Percentiles rank a stretch among this genome's conserved stretches.
phyloP scores from a whole-genome alignment of 2,113 vertebrate species.

The Chaetorhynchus papuensis region DNA sequence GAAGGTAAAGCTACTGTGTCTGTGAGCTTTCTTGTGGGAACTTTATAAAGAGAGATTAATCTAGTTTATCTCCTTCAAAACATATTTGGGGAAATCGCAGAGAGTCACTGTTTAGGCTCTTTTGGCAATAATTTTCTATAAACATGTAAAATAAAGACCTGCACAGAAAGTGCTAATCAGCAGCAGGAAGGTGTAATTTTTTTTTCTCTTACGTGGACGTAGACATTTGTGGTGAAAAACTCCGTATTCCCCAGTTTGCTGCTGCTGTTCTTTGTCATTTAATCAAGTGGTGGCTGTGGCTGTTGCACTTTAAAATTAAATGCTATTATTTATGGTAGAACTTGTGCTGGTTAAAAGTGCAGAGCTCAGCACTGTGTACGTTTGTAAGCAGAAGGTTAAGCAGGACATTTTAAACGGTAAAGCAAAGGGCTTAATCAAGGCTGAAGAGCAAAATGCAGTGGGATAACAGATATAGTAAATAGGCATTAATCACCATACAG shows the following conservation, averaged over 20 bases:
- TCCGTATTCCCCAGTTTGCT: not conserved
- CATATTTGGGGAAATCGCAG: conserved; percentile 1
- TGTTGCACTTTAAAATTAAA: conserved; percentile 61
- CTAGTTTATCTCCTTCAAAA: conserved; percentile 55
- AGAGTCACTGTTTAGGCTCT: conserved; percentile 12
- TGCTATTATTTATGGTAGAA: conserved; percentile 52
- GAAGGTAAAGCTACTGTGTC: conserved; percentile 70
- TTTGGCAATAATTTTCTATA: conserved; percentile 5
- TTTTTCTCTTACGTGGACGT: not conserved
- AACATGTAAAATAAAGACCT: not conserved
- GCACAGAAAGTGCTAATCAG: conserved; percentile 2
- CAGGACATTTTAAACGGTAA: conserved; percentile 63
- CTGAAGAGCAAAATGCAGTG: conserved; percentile 44
- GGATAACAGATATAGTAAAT: conserved; percentile 38
- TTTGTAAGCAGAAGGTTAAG: conserved; percentile 57
- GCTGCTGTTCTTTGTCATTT: conserved; percentile 34
- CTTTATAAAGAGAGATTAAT: conserved; percentile 62
- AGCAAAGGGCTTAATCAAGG: conserved; percentile 65
- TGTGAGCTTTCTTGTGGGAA: conserved; percentile 57
- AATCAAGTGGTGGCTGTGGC: conserved; percentile 57
- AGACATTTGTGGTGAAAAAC: not conserved
- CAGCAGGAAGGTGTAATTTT: not conserved
- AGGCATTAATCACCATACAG: conserved; percentile 51
- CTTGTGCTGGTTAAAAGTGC: conserved; percentile 48
- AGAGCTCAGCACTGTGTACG: conserved; percentile 49